These are phyloP conservation scores for Pseudopleuronectes americanus DNA, from an alignment of 2,797 vertebrate genomes.

Conservation along the genomic window DNA sequence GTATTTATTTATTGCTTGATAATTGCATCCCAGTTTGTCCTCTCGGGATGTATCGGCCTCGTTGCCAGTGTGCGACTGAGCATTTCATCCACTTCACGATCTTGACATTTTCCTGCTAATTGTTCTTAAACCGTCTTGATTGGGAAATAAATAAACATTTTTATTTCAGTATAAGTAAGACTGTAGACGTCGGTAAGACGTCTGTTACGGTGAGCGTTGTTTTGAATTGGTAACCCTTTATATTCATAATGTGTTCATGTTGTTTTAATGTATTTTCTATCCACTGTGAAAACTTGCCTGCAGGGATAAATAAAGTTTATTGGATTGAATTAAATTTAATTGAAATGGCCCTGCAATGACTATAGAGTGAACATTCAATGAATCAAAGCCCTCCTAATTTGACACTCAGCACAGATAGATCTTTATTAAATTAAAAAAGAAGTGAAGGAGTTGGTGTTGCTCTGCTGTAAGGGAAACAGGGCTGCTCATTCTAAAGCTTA, in stretches of 20 bases:
- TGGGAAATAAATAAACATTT: background rate
- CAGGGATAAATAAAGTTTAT: constrained; percentile 74
- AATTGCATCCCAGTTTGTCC: constrained; percentile 1
- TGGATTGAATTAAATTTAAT: constrained; percentile 71
- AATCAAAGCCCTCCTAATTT: constrained; percentile 58
- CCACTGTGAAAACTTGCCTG: constrained; percentile 60
- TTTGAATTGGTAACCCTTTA: constrained; percentile 30
- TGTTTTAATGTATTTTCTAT: constrained; percentile 68
- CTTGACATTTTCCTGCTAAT: background rate
- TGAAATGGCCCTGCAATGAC: constrained; percentile 62
- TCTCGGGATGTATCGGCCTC: background rate
- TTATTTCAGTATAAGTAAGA: background rate
- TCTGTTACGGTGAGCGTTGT: constrained; percentile 13
- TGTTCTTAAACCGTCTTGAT: background rate
- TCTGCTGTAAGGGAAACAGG: constrained; percentile 26
- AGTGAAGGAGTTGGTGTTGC: constrained; percentile 36
- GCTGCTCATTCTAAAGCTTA: constrained; percentile 29
- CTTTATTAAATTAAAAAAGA: constrained; percentile 49
- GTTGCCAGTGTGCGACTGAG: constrained; percentile 6
- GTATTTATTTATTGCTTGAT: constrained; percentile 10
- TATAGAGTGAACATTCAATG: constrained; percentile 54
- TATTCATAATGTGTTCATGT: constrained; percentile 52
- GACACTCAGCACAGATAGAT: constrained; percentile 57
- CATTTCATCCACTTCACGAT: background rate
- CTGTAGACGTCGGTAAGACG: background rate